These are phyloP conservation scores for Acanthacorydalis orientalis DNA, from an alignment of 2,888 invertebrate genomes.

Conservation along the genomic window DNA sequence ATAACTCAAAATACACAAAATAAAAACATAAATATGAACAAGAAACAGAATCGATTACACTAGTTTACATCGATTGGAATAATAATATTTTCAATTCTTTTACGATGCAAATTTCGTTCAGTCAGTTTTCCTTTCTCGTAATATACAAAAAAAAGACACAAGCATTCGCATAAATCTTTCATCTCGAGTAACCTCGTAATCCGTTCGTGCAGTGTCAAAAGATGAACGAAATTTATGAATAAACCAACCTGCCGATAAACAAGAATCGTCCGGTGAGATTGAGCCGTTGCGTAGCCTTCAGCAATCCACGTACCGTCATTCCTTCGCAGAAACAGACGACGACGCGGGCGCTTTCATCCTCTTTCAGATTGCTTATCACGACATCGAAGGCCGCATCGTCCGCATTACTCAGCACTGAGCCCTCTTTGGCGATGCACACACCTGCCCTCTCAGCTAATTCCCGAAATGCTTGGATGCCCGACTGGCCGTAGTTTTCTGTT, in stretches of 20 bases:
- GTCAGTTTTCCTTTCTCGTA: no score
- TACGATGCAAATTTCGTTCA: no score
- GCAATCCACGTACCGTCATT: conserved; percentile 44
- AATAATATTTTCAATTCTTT: no score
- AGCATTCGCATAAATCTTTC: no score
- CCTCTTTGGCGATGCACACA: conserved; percentile 55
- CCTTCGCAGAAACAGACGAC: conserved; percentile 71
- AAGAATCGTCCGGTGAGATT: conserved; percentile 40
- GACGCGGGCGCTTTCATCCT: conserved; percentile 37
- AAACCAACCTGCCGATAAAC: conserved; percentile 44
- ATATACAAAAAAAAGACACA: no score
- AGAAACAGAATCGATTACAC: no score
- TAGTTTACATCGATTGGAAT: no score
- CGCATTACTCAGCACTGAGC: conserved; percentile 41
- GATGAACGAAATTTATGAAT: no score
- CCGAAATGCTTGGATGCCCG: conserved; percentile 57
- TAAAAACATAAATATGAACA: no score
- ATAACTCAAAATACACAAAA: no score
- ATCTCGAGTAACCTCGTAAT: no score
- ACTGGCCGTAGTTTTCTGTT: conserved; percentile 62
- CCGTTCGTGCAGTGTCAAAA: no score
- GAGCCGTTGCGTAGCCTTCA: conserved; percentile 39
- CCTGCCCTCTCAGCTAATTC: conserved; percentile 45
- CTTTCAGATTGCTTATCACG: conserved; percentile 34
- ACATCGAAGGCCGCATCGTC: conserved; percentile 36